Evolutionary conservation across 1,140 invertebrate species (phyloP), one percentile per base, ranked within the genome.

Genomic region (Tribolium madens): DNA sequence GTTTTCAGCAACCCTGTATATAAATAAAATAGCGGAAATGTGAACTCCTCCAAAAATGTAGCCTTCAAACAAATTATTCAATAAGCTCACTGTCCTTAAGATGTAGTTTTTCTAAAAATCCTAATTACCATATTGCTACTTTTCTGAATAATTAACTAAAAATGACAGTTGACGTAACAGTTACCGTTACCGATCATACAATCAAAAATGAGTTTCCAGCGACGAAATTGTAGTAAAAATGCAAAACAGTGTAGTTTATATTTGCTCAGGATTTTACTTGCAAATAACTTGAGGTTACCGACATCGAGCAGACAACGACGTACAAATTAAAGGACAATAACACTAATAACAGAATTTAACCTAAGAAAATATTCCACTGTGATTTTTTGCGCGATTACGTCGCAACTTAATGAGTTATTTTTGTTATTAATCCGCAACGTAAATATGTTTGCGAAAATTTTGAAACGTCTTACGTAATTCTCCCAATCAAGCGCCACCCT

Each of bases 251-350:
- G 18, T 7, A 12, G 21, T 64, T 64, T 52, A 18, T 71, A 52
- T 72, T 72, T 72, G 42, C 26, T 48, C 42, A 52, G 70, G 50
- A 72, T 72, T 72, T 72, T 52, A 72, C 70, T 72, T 72, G 70
- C 70, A 52, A 72, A 72, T 72, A 50, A 52, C 70, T 64, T 64
- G 70, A 72, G 70, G 70, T 72, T 72, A 72, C 70, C 70, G 70
- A 72, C 70, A 72, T 72, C 50, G 12, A 26, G 15, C 70, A 72
- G 70, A 72, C 70, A 64, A 72, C 70, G 26, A 64, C 57, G 57
- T 36, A 36, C 57, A 72, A 72, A 72, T 72, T 72, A 72, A 72
- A 72, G 70, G 70, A 72, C 70, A 72, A 72, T 72, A 72, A 72
- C 70, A 72, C 70, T 72, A 72, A 72, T 52, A 72, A 72, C 70